These are phyloP conservation scores for Solenopsis invicta DNA, from an alignment of 1,140 invertebrate species.

Conservation along the genomic window DNA sequence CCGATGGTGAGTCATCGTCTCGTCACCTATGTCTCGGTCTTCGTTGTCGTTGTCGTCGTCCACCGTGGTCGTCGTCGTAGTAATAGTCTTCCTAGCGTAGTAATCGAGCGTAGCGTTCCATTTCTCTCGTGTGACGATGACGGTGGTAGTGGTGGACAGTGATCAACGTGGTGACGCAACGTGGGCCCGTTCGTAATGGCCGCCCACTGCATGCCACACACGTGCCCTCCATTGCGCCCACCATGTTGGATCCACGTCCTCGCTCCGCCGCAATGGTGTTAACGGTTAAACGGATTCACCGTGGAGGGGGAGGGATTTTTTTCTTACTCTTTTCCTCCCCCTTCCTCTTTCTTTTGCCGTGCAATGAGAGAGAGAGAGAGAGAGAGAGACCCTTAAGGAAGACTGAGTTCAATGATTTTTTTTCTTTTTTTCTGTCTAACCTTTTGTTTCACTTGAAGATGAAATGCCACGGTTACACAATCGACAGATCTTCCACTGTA, in stretches of 20 bases:
- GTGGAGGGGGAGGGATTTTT: background rate
- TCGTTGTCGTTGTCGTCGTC: background rate
- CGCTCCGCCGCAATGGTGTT: slow-evolving; percentile 44
- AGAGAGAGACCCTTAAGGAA: too few species aligned
- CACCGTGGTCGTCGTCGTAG: background rate
- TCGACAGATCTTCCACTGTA: background rate
- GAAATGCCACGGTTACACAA: background rate
- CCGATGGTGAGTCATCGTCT: slow-evolving; percentile 93
- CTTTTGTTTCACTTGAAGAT: background rate
- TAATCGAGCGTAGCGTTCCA: too few species aligned
- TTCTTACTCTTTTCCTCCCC: background rate
- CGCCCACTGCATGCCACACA: slow-evolving; percentile 46
- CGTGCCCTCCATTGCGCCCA: slow-evolving; percentile 6
- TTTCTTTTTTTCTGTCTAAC: background rate
- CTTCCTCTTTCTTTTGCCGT: background rate
- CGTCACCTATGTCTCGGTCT: too few species aligned
- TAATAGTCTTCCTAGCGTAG: background rate
- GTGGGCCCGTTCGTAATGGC: slow-evolving; percentile 27
- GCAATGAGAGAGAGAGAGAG: too few species aligned
- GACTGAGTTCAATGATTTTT: background rate
- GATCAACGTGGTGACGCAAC: slow-evolving; percentile 41
- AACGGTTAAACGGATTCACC: slow-evolving; percentile 37
- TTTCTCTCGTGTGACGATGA: too few species aligned
- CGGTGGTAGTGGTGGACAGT: background rate
- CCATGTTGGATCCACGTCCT: slow-evolving; percentile 40